Percentiles rank a stretch among this genome's conserved stretches.
Conservation (phyloP, 2,797 vertebrate species). For the Myotis planiceps region DNA sequence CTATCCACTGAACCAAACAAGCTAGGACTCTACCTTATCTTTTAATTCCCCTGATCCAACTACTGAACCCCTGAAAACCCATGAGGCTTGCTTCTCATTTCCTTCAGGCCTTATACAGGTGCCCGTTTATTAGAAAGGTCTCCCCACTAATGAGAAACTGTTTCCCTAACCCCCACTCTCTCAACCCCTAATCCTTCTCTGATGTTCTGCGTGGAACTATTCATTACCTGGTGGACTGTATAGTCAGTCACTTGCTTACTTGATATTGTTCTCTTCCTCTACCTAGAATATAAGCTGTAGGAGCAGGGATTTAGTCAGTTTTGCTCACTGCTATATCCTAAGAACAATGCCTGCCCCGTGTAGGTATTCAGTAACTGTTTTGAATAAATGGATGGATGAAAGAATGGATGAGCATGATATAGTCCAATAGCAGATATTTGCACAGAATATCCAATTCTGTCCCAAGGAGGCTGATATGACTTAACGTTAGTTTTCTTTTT, state of each 20-base stretch:
- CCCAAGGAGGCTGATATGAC: background rate
- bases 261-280: background rate
- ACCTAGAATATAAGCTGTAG: background rate
- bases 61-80: background rate
- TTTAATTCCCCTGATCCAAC: background rate
- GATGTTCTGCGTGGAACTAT: background rate
- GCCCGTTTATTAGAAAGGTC: background rate
- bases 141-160: background rate
- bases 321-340: background rate
- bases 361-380: background rate
- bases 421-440: background rate
- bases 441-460: background rate
- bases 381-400: background rate
- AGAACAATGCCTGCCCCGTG: background rate
- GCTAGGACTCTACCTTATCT: background rate
- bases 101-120: background rate
- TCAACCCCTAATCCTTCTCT: background rate
- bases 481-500: background rate
- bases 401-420: background rate
- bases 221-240: background rate
- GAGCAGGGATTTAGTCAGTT: background rate
- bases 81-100: background rate
- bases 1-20: no score
- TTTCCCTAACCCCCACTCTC: background rate
- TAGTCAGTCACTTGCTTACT: background rate